These are phyloP conservation scores for Brachypodius melanocephalos DNA, from an alignment of 2,113 vertebrate genomes.

Conservation along the genomic window DNA sequence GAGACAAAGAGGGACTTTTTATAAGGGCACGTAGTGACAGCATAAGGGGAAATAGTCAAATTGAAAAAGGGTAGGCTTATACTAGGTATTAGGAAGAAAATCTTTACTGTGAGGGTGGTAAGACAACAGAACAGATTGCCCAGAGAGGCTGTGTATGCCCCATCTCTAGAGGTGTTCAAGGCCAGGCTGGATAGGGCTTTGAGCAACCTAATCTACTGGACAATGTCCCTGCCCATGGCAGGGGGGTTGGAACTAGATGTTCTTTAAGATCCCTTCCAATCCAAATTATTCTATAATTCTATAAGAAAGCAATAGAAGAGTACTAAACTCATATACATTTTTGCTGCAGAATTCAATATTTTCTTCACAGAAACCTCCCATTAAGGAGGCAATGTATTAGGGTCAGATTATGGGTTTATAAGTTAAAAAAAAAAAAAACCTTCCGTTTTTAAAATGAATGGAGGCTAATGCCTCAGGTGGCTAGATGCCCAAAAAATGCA, in stretches of 20 bases:
- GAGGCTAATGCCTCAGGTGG: neutral
- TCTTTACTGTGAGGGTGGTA: neutral
- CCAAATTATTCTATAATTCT: neutral
- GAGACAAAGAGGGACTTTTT: neutral
- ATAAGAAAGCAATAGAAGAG: neutral
- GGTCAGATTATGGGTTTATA: neutral
- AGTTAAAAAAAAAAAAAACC: neutral
- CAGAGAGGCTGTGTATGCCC: neutral
- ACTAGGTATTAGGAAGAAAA: neutral
- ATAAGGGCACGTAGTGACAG: neutral
- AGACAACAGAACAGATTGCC: neutral
- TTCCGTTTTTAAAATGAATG: too few species aligned
- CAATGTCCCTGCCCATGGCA: neutral
- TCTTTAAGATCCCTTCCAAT: neutral
- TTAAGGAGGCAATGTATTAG: neutral
- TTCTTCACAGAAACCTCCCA: neutral
- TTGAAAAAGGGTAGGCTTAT: neutral
- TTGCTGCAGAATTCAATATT: neutral
- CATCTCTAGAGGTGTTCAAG: neutral
- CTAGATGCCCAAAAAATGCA: neutral
- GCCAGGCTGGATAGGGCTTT: neutral
- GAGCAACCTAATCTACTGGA: neutral
- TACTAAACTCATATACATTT: neutral
- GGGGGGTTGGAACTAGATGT: rapidly evolving
- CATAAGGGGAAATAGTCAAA: neutral